Evolutionary conservation across 1,140 invertebrate species (phyloP).

Genomic region (Cotesia typhae): DNA sequence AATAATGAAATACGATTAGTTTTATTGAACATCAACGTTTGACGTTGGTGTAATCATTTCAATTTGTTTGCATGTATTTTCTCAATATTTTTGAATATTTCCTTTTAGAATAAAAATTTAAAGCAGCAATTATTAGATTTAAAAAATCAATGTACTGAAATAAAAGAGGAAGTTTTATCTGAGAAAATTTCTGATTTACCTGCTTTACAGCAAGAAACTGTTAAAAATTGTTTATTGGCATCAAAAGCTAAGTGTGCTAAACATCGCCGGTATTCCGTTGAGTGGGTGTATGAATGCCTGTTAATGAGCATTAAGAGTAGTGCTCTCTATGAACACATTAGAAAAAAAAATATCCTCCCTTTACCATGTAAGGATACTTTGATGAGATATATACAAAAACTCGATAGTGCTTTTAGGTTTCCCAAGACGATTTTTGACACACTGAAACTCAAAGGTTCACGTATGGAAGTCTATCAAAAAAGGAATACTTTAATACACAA

Average conservation of each 20-base stretch:
- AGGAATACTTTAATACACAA: neutral
- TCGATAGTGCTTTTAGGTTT: conserved; percentile 13
- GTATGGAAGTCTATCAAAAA: conserved; percentile 13
- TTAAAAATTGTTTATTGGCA: conserved; percentile 50
- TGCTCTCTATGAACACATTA: conserved; percentile 22
- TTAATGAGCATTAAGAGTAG: conserved; percentile 29
- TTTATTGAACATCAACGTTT: conserved; percentile 2
- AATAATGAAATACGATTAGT: conserved; percentile 13
- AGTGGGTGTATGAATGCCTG: conserved; percentile 26
- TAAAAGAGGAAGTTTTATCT: conserved; percentile 3
- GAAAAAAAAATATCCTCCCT: conserved; percentile 11
- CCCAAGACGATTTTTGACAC: conserved; percentile 20
- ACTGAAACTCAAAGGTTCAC: conserved; percentile 3
- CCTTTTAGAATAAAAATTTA: conserved; percentile 23
- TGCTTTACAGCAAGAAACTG: conserved; percentile 1
- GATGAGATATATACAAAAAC: conserved; percentile 13
- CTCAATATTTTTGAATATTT: conserved; percentile 22
- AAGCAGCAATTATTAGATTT: conserved; percentile 22
- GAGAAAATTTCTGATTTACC: conserved; percentile 9
- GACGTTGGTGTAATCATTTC: conserved; percentile 4
- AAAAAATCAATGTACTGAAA: conserved; percentile 19
- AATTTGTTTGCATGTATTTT: conserved; percentile 18
- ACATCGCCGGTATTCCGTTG: conserved; percentile 9
- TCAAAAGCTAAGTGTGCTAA: conserved; percentile 8
- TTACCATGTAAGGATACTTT: conserved; percentile 20